Percentiles rank a stretch among this genome's conserved stretches.
These are phyloP conservation scores for Mesitornis unicolor DNA, from an alignment of 2,113 vertebrate species.

Conservation along the genomic window DNA sequence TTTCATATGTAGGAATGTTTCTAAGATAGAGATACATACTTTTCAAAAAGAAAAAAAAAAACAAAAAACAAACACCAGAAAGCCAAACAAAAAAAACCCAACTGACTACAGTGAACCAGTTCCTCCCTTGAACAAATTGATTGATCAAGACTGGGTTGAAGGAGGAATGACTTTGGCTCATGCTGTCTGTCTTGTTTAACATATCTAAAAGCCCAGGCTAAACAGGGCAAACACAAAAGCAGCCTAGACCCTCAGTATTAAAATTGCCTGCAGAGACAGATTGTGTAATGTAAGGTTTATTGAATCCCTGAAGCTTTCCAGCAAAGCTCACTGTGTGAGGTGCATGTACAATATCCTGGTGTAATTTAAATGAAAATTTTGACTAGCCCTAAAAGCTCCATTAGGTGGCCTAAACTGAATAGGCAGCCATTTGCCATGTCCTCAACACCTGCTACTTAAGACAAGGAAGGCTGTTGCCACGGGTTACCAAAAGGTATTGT, in stretches of 20 bases:
- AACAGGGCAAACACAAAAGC: neutral
- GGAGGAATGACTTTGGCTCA: neutral
- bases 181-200: neutral
- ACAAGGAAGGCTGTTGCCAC: neutral
- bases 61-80: no score
- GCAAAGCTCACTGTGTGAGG: neutral
- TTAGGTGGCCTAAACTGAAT: neutral
- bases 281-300: conserved; percentile 28
- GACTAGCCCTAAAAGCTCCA: conserved; percentile 22
- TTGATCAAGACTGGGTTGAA: neutral
- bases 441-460: neutral
- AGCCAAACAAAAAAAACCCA: no score
- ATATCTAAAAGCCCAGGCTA: neutral
- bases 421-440: neutral
- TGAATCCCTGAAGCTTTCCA: conserved; percentile 37
- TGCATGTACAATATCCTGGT: neutral
- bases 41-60: neutral
- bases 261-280: conserved; percentile 11
- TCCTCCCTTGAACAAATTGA: neutral
- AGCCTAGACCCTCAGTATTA: neutral
- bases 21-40: accelerated
- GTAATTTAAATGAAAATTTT: conserved; percentile 28
- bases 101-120: neutral
- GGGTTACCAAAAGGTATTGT: neutral
- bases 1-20: neutral